phyloP scores from a whole-genome alignment of 2,797 vertebrate species.

The Heterohyrax brucei region DNA sequence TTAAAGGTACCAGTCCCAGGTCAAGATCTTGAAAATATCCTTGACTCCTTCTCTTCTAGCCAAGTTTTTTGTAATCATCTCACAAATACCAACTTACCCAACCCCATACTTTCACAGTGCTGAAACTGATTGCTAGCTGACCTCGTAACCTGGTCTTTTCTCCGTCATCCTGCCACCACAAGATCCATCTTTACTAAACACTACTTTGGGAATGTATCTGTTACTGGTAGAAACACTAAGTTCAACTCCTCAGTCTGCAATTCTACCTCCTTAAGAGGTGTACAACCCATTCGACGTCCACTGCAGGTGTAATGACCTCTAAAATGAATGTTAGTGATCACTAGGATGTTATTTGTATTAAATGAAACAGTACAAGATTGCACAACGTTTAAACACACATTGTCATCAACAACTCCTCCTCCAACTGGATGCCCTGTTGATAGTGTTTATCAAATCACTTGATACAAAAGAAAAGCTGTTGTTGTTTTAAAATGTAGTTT shows the following conservation, averaged over 20 bases:
- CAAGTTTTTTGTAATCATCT: neutral
- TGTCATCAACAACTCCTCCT: neutral
- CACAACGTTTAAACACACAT: conserved; percentile 2
- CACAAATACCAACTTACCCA: neutral
- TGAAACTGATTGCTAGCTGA: neutral
- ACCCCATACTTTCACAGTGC: neutral
- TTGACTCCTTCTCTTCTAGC: neutral
- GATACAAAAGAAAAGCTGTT: conserved; percentile 18
- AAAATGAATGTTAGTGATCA: conserved; percentile 3
- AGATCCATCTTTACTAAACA: conserved; percentile 10
- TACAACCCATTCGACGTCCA: neutral
- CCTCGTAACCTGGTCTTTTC: neutral
- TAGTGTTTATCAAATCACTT: conserved; percentile 18
- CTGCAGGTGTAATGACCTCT: neutral
- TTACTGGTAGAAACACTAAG: neutral
- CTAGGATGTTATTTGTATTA: neutral
- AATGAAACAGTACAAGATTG: conserved; percentile 37
- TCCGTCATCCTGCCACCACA: neutral
- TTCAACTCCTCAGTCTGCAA: neutral
- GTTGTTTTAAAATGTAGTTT: neutral
- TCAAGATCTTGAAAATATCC: neutral
- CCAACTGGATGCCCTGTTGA: neutral
- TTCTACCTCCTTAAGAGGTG: conserved; percentile 42
- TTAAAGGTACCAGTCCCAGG: neutral
- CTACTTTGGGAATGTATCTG: conserved; percentile 29